Evolutionary conservation across 2,888 invertebrate genomes (phyloP).

Genomic region (Oligia fasciuncula): DNA sequence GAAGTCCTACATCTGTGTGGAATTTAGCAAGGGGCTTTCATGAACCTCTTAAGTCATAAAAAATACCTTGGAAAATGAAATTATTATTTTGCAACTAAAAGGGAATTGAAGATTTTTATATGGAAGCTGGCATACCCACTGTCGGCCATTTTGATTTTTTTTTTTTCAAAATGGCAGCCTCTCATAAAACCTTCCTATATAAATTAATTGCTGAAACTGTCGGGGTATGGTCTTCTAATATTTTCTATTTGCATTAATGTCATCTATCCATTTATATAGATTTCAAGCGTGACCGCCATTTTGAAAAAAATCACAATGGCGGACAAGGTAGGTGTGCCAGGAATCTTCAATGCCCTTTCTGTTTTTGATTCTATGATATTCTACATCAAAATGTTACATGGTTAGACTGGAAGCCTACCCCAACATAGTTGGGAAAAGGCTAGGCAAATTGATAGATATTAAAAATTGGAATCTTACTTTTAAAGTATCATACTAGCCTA

Average conservation of each 20-base stretch:
- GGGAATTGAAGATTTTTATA: too few species aligned
- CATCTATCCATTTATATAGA: too few species aligned
- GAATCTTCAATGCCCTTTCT: too few species aligned
- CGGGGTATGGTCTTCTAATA: too few species aligned
- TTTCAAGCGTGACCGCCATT: too few species aligned
- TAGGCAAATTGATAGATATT: neutral
- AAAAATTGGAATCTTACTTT: neutral
- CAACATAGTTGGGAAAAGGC: neutral
- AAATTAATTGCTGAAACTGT: too few species aligned
- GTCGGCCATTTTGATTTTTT: too few species aligned
- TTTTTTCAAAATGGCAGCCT: too few species aligned
- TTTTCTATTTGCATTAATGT: neutral
- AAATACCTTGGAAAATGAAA: neutral
- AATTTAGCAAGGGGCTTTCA: neutral
- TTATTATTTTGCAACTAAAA: neutral
- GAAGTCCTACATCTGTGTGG: neutral
- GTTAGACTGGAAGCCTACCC: neutral
- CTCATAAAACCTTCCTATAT: too few species aligned
- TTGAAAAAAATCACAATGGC: too few species aligned
- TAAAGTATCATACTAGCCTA: slow-evolving; percentile 16
- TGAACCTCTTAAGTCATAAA: neutral
- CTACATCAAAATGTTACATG: neutral
- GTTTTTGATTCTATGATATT: neutral
- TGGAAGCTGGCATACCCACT: too few species aligned
- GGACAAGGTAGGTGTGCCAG: too few species aligned